These are phyloP conservation scores for Brevimyrus niger DNA, from an alignment of 2,113 vertebrate species.

Conservation along the genomic window DNA sequence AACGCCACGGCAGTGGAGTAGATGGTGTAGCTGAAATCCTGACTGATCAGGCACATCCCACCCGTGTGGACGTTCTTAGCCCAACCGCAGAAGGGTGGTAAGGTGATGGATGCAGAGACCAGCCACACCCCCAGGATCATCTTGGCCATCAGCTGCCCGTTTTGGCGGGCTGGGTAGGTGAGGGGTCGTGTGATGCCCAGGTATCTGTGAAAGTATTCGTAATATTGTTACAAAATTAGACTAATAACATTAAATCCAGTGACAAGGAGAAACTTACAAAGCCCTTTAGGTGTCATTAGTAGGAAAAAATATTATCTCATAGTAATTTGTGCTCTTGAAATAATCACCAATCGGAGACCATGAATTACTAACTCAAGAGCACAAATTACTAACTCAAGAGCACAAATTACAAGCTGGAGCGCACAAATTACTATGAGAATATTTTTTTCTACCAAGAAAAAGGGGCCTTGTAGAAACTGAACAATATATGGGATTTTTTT, in stretches of 20 bases:
- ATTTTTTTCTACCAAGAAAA: too few species aligned
- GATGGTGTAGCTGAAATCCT: conserved; percentile 71
- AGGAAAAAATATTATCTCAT: too few species aligned
- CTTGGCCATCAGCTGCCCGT: conserved; percentile 69
- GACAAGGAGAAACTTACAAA: neutral
- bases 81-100: conserved; percentile 70
- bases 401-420: too few species aligned
- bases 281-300: too few species aligned
- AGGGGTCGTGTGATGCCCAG: conserved; percentile 67
- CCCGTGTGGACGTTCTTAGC: conserved; percentile 64
- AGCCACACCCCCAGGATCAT: conserved; percentile 71
- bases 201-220: conserved; percentile 48
- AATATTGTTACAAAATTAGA: neutral
- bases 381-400: too few species aligned
- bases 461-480: neutral
- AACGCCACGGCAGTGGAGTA: conserved; percentile 70
- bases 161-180: conserved; percentile 68
- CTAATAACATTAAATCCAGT: neutral
- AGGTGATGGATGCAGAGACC: conserved; percentile 65
- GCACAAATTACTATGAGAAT: too few species aligned
- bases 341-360: too few species aligned
- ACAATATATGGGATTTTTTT: neutral
- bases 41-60: conserved; percentile 69
- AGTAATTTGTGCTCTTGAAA: too few species aligned
- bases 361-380: too few species aligned